phyloP scores from a whole-genome alignment of 2,113 vertebrate species.

The Perca fluviatilis region DNA sequence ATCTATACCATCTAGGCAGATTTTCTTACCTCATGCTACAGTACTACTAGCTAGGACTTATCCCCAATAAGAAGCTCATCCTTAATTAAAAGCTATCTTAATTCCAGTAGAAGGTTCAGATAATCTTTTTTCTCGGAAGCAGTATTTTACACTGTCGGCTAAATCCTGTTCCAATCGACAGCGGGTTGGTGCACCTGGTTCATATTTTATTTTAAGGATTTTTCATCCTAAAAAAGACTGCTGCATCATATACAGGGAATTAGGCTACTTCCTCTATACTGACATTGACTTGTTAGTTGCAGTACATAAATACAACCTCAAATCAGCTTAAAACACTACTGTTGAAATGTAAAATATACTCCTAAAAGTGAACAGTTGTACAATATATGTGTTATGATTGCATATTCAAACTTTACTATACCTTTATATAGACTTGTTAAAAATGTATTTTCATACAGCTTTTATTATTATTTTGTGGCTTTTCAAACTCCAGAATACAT shows the following conservation, averaged over 20 bases:
- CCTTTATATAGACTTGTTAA: background rate
- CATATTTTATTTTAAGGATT: background rate
- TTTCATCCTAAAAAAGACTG: background rate
- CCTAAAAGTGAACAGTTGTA: background rate
- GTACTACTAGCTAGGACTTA: conserved; percentile 4
- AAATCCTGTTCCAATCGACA: conserved; percentile 43
- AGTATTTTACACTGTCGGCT: conserved; percentile 19
- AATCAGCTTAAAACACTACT: background rate
- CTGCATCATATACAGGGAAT: background rate
- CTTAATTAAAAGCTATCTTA: conserved; percentile 34
- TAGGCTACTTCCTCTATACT: background rate
- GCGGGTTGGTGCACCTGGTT: conserved; percentile 5
- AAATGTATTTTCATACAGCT: background rate
- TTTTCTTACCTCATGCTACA: conserved; percentile 3
- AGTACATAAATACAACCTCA: background rate
- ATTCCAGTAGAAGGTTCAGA: conserved; percentile 27
- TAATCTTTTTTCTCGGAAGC: conserved; percentile 43
- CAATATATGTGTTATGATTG: background rate
- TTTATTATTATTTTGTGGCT: background rate
- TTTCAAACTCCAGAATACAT: background rate
- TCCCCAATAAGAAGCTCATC: background rate
- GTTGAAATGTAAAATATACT: background rate
- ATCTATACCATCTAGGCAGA: background rate
- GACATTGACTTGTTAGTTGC: background rate
- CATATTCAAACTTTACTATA: background rate